A percentile compares a stretch with the other conserved stretches of the same genome.
Evolutionary conservation across 30 jellyfish, hydroid and myxozoan species (phyloP).

Genomic region (Phacellophora camtschatica): DNA sequence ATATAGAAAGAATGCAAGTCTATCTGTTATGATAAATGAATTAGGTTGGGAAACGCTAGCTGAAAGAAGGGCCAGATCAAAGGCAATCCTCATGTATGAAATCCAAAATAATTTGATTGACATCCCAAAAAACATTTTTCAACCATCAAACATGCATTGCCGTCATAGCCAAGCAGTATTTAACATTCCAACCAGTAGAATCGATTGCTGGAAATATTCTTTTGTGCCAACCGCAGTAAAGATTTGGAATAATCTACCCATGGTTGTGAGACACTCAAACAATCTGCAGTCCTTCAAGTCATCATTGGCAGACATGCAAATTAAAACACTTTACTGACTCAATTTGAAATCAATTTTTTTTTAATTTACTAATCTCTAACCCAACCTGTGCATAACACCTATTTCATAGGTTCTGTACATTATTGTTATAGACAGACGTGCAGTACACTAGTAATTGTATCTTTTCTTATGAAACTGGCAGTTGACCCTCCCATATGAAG

Average conservation of each 20-base stretch:
- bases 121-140: not conserved
- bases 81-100: conserved; percentile 23
- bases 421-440: no score
- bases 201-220: not conserved
- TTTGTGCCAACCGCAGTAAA: conserved; percentile 3
- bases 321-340: not conserved
- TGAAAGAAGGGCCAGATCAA: conserved; percentile 2
- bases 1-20: conserved; percentile 1
- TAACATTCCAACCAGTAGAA: conserved; percentile 3
- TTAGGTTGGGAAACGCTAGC: not conserved
- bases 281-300: no score
- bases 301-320: no score
- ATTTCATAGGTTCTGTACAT: no score
- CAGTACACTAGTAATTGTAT: no score
- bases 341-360: no score
- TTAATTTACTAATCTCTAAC: no score
- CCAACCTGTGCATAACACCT: no score
- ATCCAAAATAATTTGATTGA: conserved; percentile 14
- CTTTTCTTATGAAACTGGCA: no score
- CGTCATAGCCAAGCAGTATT: conserved; percentile 22
- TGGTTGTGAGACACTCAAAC: no score
- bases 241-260: no score
- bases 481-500: no score
- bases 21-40: not conserved
- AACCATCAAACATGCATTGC: conserved; percentile 18